A percentile compares a stretch with the other conserved stretches of the same genome.
phyloP scores from a whole-genome alignment of 1,140 invertebrate species.

The Ostrea edulis region DNA sequence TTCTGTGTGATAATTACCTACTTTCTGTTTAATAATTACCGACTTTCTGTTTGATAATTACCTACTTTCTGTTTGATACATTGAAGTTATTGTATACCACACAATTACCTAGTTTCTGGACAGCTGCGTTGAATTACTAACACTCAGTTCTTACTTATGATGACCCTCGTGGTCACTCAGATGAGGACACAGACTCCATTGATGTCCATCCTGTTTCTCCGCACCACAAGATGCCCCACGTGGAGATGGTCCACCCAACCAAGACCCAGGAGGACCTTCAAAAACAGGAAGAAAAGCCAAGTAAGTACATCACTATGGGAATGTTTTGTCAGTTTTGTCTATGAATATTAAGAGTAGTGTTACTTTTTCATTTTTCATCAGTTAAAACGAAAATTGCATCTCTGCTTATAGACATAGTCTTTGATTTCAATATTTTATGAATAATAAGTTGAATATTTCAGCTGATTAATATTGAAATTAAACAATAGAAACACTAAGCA shows the following conservation, averaged over 20 bases:
- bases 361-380: background rate
- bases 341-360: background rate
- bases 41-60: no score
- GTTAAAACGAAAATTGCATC: background rate
- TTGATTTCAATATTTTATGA: no score
- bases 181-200: constrained; percentile 93
- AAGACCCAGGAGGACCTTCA: constrained; percentile 82
- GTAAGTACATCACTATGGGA: background rate
- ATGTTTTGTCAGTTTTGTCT: background rate
- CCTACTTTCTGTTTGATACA: background rate
- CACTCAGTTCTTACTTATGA: constrained; percentile 98
- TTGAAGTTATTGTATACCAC: background rate
- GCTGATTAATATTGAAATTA: no score
- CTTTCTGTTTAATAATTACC: no score
- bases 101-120: constrained; percentile 35
- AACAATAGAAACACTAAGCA: background rate
- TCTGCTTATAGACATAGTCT: background rate
- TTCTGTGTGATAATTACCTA: no score
- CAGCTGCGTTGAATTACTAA: constrained; percentile 71
- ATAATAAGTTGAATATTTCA: no score
- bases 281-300: constrained; percentile 58
- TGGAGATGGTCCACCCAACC: constrained; percentile 96
- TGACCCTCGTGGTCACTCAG: constrained; percentile 91
- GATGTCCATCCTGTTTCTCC: constrained; percentile 82
- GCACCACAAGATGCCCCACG: constrained; percentile 89